Percentiles rank a stretch among this genome's conserved stretches.
phyloP scores from a whole-genome alignment of 2,888 invertebrate species.

The Aquatica leii region DNA sequence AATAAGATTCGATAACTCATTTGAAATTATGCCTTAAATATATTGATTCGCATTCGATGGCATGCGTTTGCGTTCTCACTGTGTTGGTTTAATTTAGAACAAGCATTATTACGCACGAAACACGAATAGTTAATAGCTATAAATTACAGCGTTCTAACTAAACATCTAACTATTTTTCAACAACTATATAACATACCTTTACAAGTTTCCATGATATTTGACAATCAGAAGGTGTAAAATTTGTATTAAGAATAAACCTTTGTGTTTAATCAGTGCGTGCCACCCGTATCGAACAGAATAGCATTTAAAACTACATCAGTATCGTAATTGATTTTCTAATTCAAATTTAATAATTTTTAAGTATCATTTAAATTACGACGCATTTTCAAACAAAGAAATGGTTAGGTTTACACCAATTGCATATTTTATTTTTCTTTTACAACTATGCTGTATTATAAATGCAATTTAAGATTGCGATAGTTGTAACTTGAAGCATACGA shows the following conservation, averaged over 20 bases:
- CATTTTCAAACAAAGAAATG: too few relatives aligned
- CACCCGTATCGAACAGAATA: too few relatives aligned
- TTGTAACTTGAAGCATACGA: background rate
- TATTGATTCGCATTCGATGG: constrained; percentile 30
- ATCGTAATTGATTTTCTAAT: too few relatives aligned
- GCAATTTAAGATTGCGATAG: background rate
- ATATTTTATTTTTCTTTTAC: too few relatives aligned
- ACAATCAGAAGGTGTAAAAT: too few relatives aligned
- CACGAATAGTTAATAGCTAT: constrained; percentile 32
- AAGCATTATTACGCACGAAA: constrained; percentile 35
- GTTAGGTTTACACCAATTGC: too few relatives aligned
- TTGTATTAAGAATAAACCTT: too few relatives aligned
- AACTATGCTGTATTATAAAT: too few relatives aligned
- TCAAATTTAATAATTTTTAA: too few relatives aligned
- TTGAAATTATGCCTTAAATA: constrained; percentile 17
- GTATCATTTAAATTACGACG: too few relatives aligned
- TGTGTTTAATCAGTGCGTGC: too few relatives aligned
- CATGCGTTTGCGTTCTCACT: constrained; percentile 28
- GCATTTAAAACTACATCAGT: too few relatives aligned
- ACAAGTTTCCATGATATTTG: background rate
- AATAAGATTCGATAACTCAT: constrained; percentile 18
- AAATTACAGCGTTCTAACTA: constrained; percentile 30
- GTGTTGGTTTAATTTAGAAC: constrained; percentile 36
- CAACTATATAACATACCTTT: background rate
- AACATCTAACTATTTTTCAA: constrained; percentile 22